Base-by-base conservation (phyloP, 2,888 invertebrate species). In the Drosophila nigricruria region DNA sequence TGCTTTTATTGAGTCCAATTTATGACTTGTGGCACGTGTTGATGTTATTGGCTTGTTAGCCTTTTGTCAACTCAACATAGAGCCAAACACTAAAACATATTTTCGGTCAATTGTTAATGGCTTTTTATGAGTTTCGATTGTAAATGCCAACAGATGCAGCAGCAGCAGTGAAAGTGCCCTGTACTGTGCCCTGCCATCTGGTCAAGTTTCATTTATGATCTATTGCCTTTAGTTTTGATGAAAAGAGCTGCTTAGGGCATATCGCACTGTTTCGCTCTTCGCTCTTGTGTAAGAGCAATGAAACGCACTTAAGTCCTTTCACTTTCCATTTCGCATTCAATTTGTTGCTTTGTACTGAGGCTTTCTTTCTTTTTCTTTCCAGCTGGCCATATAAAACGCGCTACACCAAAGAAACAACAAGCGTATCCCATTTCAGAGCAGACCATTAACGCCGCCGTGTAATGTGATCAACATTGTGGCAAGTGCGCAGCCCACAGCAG, bases 231-330 rank as follows among this genome's bases (percentile, higher is more conserved):
- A 38, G 61, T 27, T 49, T 73, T 66, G 66, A 73, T 75, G 67
- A 73, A 73, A 71, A 67, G 57, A 80, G 32, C 53, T 66, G 59
- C 65, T 62, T 70, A 74, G 87, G 76, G 87, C 82, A 71, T 25
- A 60, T 47, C 54, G 66, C 64, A 42, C 59, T 36, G 43, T 45
- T 58, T 47, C 43, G 47, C 66, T 49, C 63, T 85, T 85, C 40
- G 49, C 63, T 47, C 59, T 86, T 86, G 70, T 74, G 63, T 70
- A 80, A 77, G 57, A n/a, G 38, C 23, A 53, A 53, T 25, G 38
- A 79, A 70, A 77, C 71, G 80, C 76, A 85, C 74, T 77, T 73
- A 70, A 77, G 57, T 86, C 84, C 84, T 85, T 85, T 85, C 84
- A 85, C 84, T 85, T 85, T 85, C 56, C 59, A 68, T 53, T 73